Evolutionary conservation across 2,797 vertebrate species (phyloP).

Genomic region (Pteronotus mesoamericanus): DNA sequence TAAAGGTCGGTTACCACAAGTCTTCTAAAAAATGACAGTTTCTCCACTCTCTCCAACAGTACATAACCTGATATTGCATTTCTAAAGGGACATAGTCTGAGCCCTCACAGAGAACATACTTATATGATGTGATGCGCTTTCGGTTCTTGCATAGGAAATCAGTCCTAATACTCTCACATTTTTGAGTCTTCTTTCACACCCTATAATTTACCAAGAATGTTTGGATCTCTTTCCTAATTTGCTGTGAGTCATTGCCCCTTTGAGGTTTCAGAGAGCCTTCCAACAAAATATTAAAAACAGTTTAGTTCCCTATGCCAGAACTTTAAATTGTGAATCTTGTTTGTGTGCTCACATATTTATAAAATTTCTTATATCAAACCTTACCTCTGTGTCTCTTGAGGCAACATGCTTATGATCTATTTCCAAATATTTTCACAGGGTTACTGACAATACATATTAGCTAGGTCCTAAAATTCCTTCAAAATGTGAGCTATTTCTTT

Average conservation of each 20-base stretch:
- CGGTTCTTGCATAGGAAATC: neutral
- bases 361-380: neutral
- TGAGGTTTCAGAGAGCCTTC: neutral
- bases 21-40: neutral
- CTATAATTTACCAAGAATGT: neutral
- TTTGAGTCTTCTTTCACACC: neutral
- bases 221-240: neutral
- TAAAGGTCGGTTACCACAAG: neutral
- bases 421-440: neutral
- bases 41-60: too few relatives aligned
- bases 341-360: neutral
- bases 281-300: neutral
- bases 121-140: neutral
- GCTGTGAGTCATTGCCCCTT: neutral
- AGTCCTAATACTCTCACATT: neutral
- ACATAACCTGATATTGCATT: rapidly evolving
- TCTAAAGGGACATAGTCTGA: neutral
- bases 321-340: neutral
- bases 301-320: neutral
- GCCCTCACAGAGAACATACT: neutral
- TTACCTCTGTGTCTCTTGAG: neutral
- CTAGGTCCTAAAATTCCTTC: neutral
- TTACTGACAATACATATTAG: neutral
- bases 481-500: neutral
- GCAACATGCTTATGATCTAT: neutral